phyloP scores from a whole-genome alignment of 2,113 vertebrate species.

The Sylvia atricapilla region DNA sequence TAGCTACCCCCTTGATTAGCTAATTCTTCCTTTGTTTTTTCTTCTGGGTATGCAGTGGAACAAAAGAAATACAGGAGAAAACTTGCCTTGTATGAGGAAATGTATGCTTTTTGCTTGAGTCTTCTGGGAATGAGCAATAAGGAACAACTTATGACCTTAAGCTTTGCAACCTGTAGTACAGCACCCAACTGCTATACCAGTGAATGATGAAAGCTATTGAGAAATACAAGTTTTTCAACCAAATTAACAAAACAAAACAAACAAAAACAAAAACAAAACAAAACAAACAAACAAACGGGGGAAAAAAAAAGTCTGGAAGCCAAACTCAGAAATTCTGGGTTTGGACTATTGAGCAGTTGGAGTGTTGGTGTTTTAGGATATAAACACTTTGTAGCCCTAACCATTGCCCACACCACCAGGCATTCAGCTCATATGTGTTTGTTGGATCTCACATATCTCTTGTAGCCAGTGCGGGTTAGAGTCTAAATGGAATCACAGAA shows the following conservation, averaged over 20 bases:
- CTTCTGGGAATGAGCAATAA: neutral
- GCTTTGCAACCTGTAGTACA: neutral
- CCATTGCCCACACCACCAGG: too few species aligned
- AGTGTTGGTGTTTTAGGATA: neutral
- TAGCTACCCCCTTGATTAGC: neutral
- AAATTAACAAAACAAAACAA: neutral
- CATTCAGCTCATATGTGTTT: neutral
- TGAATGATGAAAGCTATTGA: neutral
- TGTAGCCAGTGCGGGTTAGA: neutral
- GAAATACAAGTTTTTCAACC: neutral
- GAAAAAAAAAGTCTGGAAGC: neutral
- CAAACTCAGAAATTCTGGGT: neutral
- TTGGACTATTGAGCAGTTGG: neutral
- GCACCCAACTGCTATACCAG: neutral
- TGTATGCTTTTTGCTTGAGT: neutral
- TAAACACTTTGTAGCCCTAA: neutral
- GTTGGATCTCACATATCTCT: neutral
- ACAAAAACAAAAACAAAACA: too few species aligned
- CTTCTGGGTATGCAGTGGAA: neutral
- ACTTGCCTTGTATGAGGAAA: neutral
- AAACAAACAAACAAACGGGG: too few species aligned
- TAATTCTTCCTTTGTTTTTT: neutral
- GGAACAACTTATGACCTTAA: neutral
- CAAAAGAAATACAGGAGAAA: neutral
- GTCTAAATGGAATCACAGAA: neutral